Conservation (phyloP, 2,797 vertebrate species). For the Hemitrygon akajei region DNA sequence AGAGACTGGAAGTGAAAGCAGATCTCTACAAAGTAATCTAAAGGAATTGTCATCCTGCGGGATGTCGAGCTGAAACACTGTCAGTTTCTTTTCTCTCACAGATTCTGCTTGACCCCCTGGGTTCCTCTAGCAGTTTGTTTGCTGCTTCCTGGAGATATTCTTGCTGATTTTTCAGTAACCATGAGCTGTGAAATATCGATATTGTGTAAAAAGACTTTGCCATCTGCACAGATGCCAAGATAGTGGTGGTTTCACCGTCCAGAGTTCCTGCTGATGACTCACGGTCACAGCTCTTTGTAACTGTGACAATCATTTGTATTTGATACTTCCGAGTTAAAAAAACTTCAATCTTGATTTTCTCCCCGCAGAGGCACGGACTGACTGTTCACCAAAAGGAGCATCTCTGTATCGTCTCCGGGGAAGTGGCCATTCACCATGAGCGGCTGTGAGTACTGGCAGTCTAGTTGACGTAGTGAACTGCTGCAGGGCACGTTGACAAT, state of each 20-base stretch:
- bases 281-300: background rate
- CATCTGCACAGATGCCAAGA: background rate
- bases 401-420: background rate
- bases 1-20: too few relatives aligned
- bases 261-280: background rate
- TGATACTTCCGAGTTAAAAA: background rate
- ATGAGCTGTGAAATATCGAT: background rate
- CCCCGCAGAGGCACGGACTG: background rate
- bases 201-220: background rate
- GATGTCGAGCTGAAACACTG: too few relatives aligned
- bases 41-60: too few relatives aligned
- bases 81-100: too few relatives aligned
- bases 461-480: background rate
- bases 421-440: background rate
- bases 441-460: background rate
- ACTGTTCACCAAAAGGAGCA: background rate
- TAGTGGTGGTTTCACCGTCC: background rate
- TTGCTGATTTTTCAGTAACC: too few relatives aligned
- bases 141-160: background rate
- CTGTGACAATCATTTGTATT: background rate
- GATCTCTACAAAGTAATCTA: too few relatives aligned
- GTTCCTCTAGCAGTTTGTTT: too few relatives aligned
- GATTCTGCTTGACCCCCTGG: too few relatives aligned
- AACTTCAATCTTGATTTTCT: background rate
- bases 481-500: background rate